phyloP scores from a whole-genome alignment of 2,888 invertebrate species.

The Amphipoea oculea region DNA sequence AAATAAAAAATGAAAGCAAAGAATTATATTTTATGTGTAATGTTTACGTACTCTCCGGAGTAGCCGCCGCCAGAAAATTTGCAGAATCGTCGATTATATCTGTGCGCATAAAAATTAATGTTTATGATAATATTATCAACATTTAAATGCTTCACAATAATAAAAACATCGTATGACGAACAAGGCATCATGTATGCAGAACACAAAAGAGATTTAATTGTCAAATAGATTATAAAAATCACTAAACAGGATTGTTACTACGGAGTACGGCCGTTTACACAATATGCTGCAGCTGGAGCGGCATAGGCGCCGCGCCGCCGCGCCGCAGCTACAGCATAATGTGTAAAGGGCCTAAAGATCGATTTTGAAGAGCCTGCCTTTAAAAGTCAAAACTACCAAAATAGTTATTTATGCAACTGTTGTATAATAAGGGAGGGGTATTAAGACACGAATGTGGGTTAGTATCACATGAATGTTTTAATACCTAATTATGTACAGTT shows the following conservation, averaged over 20 bases:
- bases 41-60: slow-evolving; percentile 77
- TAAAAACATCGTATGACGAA: not conserved
- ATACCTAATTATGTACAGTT: no score
- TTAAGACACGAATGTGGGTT: no score
- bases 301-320: no score
- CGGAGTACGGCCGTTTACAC: no score
- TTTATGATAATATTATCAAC: not conserved
- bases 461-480: no score
- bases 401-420: no score
- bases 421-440: no score
- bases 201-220: not conserved
- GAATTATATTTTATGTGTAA: not conserved
- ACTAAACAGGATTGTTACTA: not conserved
- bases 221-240: not conserved
- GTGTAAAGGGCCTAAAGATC: not conserved
- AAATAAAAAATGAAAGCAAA: not conserved
- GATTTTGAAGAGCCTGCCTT: not conserved
- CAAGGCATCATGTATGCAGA: not conserved
- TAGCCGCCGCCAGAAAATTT: slow-evolving; percentile 77
- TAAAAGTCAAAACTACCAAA: not conserved
- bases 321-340: no score
- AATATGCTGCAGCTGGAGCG: no score
- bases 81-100: slow-evolving; percentile 79
- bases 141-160: slow-evolving; percentile 2
- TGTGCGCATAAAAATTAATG: slow-evolving; percentile 56